Evolutionary conservation across 1,140 invertebrate genomes (phyloP).

Genomic region (Popillia japonica): DNA sequence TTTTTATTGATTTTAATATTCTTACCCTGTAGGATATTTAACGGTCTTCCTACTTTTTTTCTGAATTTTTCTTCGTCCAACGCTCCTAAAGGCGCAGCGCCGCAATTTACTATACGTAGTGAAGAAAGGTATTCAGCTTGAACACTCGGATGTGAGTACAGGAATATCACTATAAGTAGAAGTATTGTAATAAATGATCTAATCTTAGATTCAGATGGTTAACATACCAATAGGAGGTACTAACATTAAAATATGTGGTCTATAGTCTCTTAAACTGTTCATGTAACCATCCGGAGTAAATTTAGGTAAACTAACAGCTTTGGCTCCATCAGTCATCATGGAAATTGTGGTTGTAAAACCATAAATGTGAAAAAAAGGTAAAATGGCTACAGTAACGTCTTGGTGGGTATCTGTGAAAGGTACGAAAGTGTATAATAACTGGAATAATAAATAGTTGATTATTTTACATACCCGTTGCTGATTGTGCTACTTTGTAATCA

Average conservation of each 20-base stretch:
- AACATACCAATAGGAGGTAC: slow-evolving; percentile 71
- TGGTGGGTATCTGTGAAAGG: slow-evolving; percentile 63
- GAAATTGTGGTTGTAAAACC: slow-evolving; percentile 71
- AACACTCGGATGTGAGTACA: slow-evolving; percentile 71
- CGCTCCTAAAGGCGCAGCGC: slow-evolving; percentile 75
- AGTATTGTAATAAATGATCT: too few species aligned
- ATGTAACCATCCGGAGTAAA: slow-evolving; percentile 75
- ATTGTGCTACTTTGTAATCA: neutral
- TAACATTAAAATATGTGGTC: slow-evolving; percentile 65
- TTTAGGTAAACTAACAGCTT: slow-evolving; percentile 75
- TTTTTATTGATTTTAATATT: neutral
- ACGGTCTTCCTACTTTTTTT: slow-evolving; percentile 57
- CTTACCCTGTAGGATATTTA: slow-evolving; percentile 59
- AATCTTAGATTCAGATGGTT: too few species aligned
- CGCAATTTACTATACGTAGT: slow-evolving; percentile 66
- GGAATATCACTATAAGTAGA: slow-evolving; percentile 71
- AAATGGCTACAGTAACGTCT: slow-evolving; percentile 67
- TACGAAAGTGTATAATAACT: neutral
- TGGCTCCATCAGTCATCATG: slow-evolving; percentile 69
- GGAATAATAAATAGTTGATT: neutral
- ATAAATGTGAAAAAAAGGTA: slow-evolving; percentile 90
- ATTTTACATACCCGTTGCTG: slow-evolving; percentile 10
- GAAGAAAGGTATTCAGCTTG: slow-evolving; percentile 67
- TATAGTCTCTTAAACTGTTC: slow-evolving; percentile 65
- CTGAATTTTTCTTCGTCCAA: slow-evolving; percentile 68